A percentile compares a stretch with the other conserved stretches of the same genome.
phyloP scores from a whole-genome alignment of 2,888 invertebrate species.

The Tetranychus piercei region DNA sequence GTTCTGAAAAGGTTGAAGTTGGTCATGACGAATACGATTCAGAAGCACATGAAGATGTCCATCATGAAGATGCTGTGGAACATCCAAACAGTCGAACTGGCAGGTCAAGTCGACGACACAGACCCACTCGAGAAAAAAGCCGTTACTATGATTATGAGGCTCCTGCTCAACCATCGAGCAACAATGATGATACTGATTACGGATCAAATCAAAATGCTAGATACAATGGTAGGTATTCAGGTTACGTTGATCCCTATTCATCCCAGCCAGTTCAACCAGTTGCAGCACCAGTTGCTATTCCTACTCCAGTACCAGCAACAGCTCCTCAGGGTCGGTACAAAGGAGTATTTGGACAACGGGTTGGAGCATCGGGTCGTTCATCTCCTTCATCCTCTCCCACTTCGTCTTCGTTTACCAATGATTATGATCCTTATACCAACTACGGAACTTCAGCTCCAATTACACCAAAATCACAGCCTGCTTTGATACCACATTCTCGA shows the following conservation, averaged over 20 bases:
- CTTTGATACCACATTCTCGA: neutral
- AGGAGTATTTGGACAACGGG: constrained; percentile 3
- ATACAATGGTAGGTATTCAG: neutral
- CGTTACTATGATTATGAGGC: neutral
- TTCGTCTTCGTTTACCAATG: neutral
- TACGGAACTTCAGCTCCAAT: neutral
- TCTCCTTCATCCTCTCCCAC: neutral
- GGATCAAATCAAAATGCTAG: neutral
- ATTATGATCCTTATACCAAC: neutral
- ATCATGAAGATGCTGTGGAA: neutral
- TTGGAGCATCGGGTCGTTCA: neutral
- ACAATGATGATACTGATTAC: neutral
- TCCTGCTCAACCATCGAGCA: neutral
- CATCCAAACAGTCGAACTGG: neutral
- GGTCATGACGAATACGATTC: neutral
- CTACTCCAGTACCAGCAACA: neutral
- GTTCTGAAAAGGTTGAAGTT: constrained; percentile 2
- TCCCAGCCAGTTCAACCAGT: neutral
- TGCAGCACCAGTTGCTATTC: neutral
- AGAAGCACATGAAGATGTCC: neutral
- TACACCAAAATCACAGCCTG: neutral
- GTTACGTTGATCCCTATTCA: neutral
- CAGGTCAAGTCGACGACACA: neutral
- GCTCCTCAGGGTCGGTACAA: neutral
- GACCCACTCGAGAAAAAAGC: neutral